Evolutionary conservation across 2,113 vertebrate genomes (phyloP).

Genomic region (Mus musculus): GRCm39 chr2:91193501-91194000

Average conservation of each 20-base stretch:
- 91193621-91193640: not conserved
- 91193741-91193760: not conserved
- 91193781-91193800: constrained; percentile 43
- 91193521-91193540: not conserved
- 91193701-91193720: not conserved
- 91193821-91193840: constrained; percentile 16
- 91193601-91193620: not conserved
- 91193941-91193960: constrained; percentile 17
- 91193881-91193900: not conserved
- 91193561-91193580: not conserved
- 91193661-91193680: not conserved
- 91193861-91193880: constrained; percentile 2
- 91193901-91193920: not conserved
- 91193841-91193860: not conserved
- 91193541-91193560: not conserved
- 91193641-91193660: not conserved
- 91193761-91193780: constrained; percentile 12
- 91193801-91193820: not conserved
- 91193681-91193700: not conserved
- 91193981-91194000: constrained; percentile 47
- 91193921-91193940: constrained; percentile 45
- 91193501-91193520: not conserved
- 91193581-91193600: not conserved
- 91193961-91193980: not conserved
- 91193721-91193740: not conserved